phyloP scores from a whole-genome alignment of 92 coral and sea anemone genomes.

The Epizoanthus rinbou region DNA sequence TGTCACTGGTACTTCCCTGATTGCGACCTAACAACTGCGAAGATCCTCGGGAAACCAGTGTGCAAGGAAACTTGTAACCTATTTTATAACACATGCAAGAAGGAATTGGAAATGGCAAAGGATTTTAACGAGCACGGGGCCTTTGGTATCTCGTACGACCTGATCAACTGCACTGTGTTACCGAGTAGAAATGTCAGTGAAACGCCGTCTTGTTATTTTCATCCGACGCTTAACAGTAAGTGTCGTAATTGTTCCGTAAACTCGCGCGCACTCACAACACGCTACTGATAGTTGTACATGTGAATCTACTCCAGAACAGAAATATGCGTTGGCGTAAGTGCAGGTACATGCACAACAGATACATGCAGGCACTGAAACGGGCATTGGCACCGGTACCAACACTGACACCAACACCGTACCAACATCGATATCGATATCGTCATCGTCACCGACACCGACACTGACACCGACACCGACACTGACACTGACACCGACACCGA shows the following conservation, averaged over 20 bases:
- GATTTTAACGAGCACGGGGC: not conserved
- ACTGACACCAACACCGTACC: no score
- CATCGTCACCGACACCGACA: no score
- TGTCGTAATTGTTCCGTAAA: not conserved
- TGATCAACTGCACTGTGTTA: conserved; percentile 19
- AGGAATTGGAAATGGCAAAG: conserved; percentile 13
- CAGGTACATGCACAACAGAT: no score
- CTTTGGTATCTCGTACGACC: not conserved
- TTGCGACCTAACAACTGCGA: conserved; percentile 7
- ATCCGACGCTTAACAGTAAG: conserved; percentile 19
- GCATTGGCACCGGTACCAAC: no score
- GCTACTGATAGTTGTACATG: no score
- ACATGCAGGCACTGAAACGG: no score
- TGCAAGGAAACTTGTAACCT: conserved; percentile 21
- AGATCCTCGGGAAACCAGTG: not conserved
- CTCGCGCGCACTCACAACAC: no score
- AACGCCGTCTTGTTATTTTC: conserved; percentile 1
- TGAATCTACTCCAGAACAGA: no score
- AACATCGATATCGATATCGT: no score
- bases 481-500: no score
- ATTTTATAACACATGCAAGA: not conserved
- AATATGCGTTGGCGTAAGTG: no score
- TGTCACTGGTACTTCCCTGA: conserved; percentile 33
- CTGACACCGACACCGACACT: no score
- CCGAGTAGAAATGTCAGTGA: conserved; percentile 14